Conservation (phyloP, 2,113 vertebrate genomes). For the Climacteris rufus region DNA sequence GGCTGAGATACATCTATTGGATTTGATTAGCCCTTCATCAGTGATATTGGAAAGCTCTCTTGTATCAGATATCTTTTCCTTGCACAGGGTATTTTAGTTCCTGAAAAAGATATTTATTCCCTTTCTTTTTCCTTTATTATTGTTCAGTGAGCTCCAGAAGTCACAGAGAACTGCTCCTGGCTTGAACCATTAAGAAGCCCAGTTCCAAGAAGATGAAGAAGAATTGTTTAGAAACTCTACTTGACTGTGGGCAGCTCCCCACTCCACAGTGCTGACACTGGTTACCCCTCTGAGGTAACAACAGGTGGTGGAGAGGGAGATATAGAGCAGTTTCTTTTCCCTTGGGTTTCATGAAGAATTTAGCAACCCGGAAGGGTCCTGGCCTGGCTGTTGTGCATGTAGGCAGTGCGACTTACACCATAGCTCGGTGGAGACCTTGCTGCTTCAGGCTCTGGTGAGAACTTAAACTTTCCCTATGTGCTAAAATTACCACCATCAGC, state of each 20-base stretch:
- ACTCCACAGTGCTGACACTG: rapidly evolving
- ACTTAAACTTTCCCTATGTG: background rate
- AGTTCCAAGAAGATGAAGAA: background rate
- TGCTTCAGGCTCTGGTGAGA: background rate
- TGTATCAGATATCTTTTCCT: background rate
- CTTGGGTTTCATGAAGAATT: background rate
- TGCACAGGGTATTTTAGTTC: background rate
- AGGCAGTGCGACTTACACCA: background rate
- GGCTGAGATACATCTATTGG: background rate
- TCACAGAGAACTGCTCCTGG: background rate
- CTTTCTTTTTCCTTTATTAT: background rate
- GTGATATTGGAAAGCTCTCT: background rate
- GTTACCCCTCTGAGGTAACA: background rate
- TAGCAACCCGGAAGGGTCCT: background rate
- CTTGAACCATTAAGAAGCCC: background rate
- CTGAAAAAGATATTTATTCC: background rate
- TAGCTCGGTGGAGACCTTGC: background rate
- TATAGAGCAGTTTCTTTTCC: background rate
- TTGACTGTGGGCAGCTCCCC: background rate
- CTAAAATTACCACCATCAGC: background rate
- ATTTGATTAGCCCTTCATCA: background rate
- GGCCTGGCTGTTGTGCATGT: background rate
- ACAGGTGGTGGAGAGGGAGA: background rate
- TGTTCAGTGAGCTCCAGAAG: background rate
- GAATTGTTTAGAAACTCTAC: background rate